Evolutionary conservation across 2,888 invertebrate species (phyloP).

Genomic region (Plebejus anna): DNA sequence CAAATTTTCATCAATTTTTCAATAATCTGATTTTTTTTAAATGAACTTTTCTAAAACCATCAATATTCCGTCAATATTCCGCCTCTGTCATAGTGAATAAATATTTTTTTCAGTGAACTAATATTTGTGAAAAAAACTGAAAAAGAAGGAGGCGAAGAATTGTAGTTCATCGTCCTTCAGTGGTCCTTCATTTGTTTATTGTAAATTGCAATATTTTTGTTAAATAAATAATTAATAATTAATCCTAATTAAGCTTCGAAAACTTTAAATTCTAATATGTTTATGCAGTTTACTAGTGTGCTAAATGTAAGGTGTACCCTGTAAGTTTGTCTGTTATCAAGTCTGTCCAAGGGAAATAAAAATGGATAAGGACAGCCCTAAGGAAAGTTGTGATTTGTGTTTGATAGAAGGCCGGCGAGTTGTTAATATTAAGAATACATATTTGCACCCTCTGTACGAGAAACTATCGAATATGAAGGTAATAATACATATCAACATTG

Average conservation of each 20-base stretch:
- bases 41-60: no score
- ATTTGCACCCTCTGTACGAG: conserved; percentile 3
- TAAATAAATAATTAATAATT: background rate
- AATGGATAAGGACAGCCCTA: background rate
- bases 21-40: no score
- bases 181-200: conserved; percentile 3
- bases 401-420: background rate
- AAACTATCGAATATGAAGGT: background rate
- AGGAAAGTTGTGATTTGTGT: conserved; percentile 8
- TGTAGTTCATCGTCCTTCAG: conserved; percentile 5
- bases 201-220: background rate
- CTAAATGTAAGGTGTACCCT: background rate
- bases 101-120: background rate
- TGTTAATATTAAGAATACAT: background rate
- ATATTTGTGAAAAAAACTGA: background rate
- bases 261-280: background rate
- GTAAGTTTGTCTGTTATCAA: background rate
- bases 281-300: background rate
- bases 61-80: no score
- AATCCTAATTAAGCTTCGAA: background rate
- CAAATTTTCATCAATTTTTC: no score
- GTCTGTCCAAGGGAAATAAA: background rate
- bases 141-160: background rate
- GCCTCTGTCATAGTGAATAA: conserved; percentile 15
- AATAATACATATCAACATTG: background rate